These are phyloP conservation scores for Percina caprodes DNA, from an alignment of 2,113 vertebrate genomes.

Conservation along the genomic window DNA sequence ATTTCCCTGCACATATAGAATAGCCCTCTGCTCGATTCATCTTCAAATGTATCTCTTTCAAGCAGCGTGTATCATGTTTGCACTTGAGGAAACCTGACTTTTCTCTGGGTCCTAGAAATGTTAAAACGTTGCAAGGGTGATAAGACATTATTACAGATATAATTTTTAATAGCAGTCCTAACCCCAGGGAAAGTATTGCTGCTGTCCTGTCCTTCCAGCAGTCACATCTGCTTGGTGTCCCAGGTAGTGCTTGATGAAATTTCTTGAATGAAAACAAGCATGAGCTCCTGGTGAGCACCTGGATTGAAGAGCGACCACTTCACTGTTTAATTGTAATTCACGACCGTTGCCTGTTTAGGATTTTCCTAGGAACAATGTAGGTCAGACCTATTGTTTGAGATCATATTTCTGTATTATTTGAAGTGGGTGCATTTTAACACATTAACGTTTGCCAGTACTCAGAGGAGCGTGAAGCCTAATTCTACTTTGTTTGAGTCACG, in stretches of 20 bases:
- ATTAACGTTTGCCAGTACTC: neutral
- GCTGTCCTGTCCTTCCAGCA: neutral
- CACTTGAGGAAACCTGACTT: neutral
- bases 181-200: neutral
- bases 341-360: neutral
- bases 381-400: slow-evolving; percentile 26
- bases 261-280: neutral
- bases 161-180: neutral
- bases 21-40: neutral
- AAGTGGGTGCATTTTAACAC: slow-evolving; percentile 11
- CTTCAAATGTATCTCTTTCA: neutral
- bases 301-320: neutral
- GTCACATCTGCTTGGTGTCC: neutral
- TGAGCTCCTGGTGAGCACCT: neutral
- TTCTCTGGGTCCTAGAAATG: neutral
- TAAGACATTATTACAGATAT: neutral
- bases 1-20: neutral
- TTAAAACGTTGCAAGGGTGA: neutral
- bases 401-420: slow-evolving; percentile 15
- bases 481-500: neutral
- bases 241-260: slow-evolving; percentile 7
- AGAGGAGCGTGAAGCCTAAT: neutral
- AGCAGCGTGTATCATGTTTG: neutral
- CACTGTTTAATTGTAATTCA: slow-evolving; percentile 8
- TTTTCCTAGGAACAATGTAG: neutral